Percentiles rank a stretch among this genome's conserved stretches.
These are phyloP conservation scores for Caenorhabditis becei DNA, from an alignment of 2,888 invertebrate species.

Conservation along the genomic window DNA sequence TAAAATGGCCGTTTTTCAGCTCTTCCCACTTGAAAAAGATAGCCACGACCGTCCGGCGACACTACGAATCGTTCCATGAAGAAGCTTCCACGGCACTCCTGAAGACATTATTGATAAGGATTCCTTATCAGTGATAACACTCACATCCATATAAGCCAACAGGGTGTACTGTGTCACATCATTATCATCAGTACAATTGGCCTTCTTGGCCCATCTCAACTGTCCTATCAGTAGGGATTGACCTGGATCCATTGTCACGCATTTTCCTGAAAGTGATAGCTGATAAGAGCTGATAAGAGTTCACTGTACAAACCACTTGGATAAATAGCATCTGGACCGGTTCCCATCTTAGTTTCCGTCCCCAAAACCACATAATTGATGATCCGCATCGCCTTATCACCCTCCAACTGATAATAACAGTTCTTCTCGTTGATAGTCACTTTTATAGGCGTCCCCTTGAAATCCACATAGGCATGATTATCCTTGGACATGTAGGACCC, in stretches of 20 bases:
- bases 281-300: too few species aligned
- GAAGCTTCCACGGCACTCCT: constrained; percentile 1
- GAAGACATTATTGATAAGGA: neutral
- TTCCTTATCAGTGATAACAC: neutral
- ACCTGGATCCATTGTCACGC: constrained; percentile 1
- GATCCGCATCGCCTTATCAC: neutral
- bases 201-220: constrained; percentile 20
- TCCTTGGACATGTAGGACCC: constrained; percentile 18
- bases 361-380: constrained; percentile 8
- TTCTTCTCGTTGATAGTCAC: constrained; percentile 6
- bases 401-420: constrained; percentile 5
- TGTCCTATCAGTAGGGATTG: neutral
- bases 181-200: constrained; percentile 18
- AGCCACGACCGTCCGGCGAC: neutral
- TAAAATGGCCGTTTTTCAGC: constrained; percentile 18
- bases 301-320: neutral
- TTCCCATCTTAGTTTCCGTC: constrained; percentile 12
- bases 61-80: constrained; percentile 29
- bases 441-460: constrained; percentile 9
- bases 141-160: constrained; percentile 19
- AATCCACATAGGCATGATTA: constrained; percentile 7
- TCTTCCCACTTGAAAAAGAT: neutral
- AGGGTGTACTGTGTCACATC: constrained; percentile 18
- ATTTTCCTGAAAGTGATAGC: constrained; percentile 2
- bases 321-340: constrained; percentile 6